Base-by-base conservation (phyloP, 2,797 vertebrate species). In the Chiroxiphia lanceolata region DNA sequence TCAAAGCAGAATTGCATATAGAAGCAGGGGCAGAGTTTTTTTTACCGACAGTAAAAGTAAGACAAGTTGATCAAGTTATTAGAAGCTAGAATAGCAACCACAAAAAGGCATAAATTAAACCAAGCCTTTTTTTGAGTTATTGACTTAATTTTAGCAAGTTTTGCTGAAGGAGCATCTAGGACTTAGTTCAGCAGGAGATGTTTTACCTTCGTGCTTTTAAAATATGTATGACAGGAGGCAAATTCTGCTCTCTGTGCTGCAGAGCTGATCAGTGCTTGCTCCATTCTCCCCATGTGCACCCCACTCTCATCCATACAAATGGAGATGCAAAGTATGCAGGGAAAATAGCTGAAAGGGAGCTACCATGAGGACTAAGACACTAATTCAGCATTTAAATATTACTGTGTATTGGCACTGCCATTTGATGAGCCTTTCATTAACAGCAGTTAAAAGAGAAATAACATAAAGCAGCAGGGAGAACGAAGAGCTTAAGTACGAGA, bases 371-470 rank as follows among this genome's bases (percentile, higher is more conserved):
- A 75, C 64, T 67, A 31, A 48, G 48, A 87, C 51, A 83, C 71
- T 89, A 93, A 81, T 85, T 89, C 84, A 78, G 61, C 61, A 87
- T 88, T 92, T 94, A 85, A 92, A 88, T 78, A 89, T 89, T 83
- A 80, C 50, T 87, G 34, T 75, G 75, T 51, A 89, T 64, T 86
- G 91, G 57, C 76, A 75, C 53, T 89, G 83, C 63, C 72, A 36
- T 94, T 87, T 87, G 90, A 95, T 90, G 81, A 95, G 84, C 68
- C 89, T 86, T 96, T 94, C 84, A 96, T 95, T 94, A 96, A 83
- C 61, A 78, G 69, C 91, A 85, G 89, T 92, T 94, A 95, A 95
- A 94, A 68, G 16, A 80, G 64, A 93, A 64, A 87, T 81, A 96
- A 92, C 76, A 93, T 92, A 94, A 93, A 95, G 79, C 87, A 95